phyloP scores from a whole-genome alignment of 2,797 vertebrate genomes.

The Danio aesculapii region DNA sequence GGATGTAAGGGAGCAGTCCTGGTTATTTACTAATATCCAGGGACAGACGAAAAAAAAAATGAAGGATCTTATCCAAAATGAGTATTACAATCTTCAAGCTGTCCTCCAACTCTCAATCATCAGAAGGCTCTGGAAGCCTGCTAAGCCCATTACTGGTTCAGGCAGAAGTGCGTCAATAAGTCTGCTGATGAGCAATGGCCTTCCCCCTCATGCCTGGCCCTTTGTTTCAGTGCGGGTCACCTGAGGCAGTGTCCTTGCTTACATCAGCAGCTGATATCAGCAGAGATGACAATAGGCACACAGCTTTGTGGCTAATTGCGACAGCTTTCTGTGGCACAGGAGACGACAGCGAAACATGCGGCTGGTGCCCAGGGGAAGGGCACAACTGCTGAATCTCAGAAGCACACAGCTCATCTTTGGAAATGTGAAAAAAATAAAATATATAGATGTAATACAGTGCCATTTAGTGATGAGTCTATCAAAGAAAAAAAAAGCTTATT shows the following conservation, averaged over 20 bases:
- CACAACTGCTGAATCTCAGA: constrained; percentile 42
- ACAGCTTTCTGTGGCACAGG: constrained; percentile 50
- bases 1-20: constrained; percentile 20
- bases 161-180: constrained; percentile 65
- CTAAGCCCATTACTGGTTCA: constrained; percentile 70
- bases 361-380: constrained; percentile 50
- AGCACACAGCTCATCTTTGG: constrained; percentile 16
- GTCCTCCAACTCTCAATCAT: constrained; percentile 60
- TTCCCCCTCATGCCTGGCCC: constrained; percentile 50
- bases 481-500: constrained; percentile 1
- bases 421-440: constrained; percentile 20
- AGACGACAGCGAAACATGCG: constrained; percentile 37
- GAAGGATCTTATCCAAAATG: constrained; percentile 56
- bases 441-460: background rate
- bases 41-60: constrained; percentile 34
- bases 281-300: constrained; percentile 63
- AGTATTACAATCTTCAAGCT: constrained; percentile 58
- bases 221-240: constrained; percentile 64
- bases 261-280: constrained; percentile 68
- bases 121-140: constrained; percentile 59
- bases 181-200: constrained; percentile 65
- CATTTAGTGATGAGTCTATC: constrained; percentile 15
- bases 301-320: constrained; percentile 59
- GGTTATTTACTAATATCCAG: constrained; percentile 48
- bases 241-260: constrained; percentile 63